Conservation (phyloP, 2,797 vertebrate genomes). For the Sebastes hopkinsi region DNA sequence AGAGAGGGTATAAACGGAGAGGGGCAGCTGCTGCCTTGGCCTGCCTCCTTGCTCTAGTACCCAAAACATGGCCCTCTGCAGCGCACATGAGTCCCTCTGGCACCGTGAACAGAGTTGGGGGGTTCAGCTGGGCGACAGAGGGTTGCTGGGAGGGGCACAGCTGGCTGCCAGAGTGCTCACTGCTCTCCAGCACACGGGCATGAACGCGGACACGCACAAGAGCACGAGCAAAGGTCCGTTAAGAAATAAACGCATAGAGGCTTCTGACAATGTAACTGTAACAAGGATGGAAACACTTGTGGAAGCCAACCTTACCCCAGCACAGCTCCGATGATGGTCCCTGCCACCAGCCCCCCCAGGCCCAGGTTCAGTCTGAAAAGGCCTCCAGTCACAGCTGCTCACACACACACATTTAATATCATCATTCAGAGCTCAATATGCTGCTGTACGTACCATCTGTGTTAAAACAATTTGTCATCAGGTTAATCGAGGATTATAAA, state of each 20-base stretch:
- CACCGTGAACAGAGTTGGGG: slow-evolving; percentile 37
- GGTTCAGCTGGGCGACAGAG: slow-evolving; percentile 77
- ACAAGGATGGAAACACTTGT: neutral
- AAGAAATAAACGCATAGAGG: neutral
- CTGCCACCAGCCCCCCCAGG: slow-evolving; percentile 85
- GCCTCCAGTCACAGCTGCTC: slow-evolving; percentile 88
- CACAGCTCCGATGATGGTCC: slow-evolving; percentile 83
- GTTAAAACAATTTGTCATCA: neutral
- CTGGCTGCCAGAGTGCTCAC: slow-evolving; percentile 75
- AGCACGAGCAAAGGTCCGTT: neutral
- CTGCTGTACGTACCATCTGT: neutral
- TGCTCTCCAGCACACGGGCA: slow-evolving; percentile 25
- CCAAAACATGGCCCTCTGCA: slow-evolving; percentile 71
- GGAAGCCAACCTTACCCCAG: slow-evolving; percentile 85
- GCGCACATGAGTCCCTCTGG: slow-evolving; percentile 81
- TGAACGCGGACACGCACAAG: slow-evolving; percentile 9
- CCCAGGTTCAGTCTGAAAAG: slow-evolving; percentile 92
- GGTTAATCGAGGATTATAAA: neutral
- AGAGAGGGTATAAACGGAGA: slow-evolving; percentile 45
- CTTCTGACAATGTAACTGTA: neutral
- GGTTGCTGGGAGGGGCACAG: slow-evolving; percentile 76
- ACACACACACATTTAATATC: neutral
- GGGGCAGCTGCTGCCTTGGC: slow-evolving; percentile 74
- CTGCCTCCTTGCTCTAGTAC: slow-evolving; percentile 55
- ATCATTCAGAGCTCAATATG: neutral